Base-by-base conservation (phyloP, 2,113 vertebrate species). In the Salvelinus sp. region DNA sequence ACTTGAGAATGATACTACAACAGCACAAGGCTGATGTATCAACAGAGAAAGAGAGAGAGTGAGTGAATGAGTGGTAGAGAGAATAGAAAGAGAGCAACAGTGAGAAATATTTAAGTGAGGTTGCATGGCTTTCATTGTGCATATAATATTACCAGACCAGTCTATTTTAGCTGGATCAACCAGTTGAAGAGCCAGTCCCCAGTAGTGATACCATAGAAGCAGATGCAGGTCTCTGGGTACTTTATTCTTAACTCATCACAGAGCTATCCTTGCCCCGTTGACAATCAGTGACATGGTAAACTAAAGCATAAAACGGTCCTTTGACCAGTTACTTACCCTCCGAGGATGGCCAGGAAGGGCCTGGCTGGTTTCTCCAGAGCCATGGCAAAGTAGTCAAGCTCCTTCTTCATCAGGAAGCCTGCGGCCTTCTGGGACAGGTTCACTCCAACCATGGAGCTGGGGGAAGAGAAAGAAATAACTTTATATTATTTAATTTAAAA, bases 401-500 rank as follows among this genome's bases (percentile, higher is more conserved):
- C 98, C 82, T 99, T 99, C 95, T 99, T 99, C 98, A 99, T 98
- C 81, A 99, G 90, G 91, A 99, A 99, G 2, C 98, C 98, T 71
- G 96, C 95, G 4, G 97, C 98, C 85, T 97, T 98, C 91, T 98
- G 95, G 69, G 96, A 90, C 81, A 99, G 91, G 73, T 93, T 94
- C 67, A 99, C 96, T 73, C 98, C 97, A n/a, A 99, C 98, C 97
- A 98, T 99, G 84, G 97, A 99, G 90, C 98, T 99, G 85, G 1
- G 62, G 28, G 20, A n/a, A 78, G 22, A 69, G 14, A 62, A 22
- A 22, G 72, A 9, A 44, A 2, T 44, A 2, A 44, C 38, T 44
- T 44, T 38, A 0, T 33, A 33, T 33, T 33, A 33, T 33, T 33
- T 33, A 6, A 33, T 33, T 30, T 4, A 5, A 30, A 33, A 33